These are phyloP conservation scores for Pedionomus torquatus DNA, from an alignment of 2,113 vertebrate species.

Conservation along the genomic window DNA sequence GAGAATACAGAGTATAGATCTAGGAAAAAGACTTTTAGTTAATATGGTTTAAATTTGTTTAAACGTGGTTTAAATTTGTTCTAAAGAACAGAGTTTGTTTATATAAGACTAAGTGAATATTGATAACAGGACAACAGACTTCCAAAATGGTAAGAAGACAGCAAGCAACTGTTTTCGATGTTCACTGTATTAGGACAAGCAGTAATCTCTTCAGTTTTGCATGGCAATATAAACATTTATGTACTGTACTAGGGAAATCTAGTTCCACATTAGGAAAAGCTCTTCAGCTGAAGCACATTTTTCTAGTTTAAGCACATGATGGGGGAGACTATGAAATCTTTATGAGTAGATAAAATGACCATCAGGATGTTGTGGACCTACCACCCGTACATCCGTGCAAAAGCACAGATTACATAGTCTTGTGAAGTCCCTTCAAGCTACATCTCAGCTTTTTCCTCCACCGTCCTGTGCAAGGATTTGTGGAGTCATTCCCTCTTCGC, in stretches of 20 bases:
- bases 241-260: neutral
- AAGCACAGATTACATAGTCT: neutral
- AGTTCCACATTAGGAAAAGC: neutral
- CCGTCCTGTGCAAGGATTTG: neutral
- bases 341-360: neutral
- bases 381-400: neutral
- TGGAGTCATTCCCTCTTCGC: neutral
- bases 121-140: neutral
- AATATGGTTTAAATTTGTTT: neutral
- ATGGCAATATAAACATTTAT: neutral
- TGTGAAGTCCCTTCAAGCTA: neutral
- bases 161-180: neutral
- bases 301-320: neutral
- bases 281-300: neutral
- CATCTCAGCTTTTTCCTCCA: neutral
- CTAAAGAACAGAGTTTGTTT: neutral
- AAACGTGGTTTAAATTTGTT: too few species aligned
- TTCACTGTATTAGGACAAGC: neutral
- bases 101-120: neutral
- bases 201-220: neutral
- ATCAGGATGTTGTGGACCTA: neutral
- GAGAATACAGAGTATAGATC: neutral
- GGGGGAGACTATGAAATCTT: neutral
- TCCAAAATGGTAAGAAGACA: neutral
- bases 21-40: neutral